phyloP scores from a whole-genome alignment of 2,888 invertebrate species.

The Lasiommata megera region DNA sequence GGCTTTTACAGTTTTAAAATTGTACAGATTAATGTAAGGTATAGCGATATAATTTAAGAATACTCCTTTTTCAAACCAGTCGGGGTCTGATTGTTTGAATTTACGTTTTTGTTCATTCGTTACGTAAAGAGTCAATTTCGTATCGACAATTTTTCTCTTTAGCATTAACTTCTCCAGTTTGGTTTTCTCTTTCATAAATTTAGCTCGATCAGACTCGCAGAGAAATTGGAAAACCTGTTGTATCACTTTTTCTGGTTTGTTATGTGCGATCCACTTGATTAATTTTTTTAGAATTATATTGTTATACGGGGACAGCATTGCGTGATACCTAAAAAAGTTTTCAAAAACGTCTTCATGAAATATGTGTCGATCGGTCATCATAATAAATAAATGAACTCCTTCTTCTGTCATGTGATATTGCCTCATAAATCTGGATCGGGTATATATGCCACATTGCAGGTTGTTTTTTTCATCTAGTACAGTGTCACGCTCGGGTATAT shows the following conservation, averaged over 20 bases:
- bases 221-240: constrained; percentile 6
- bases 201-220: constrained; percentile 2
- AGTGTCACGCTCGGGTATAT: constrained; percentile 38
- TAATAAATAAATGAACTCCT: constrained; percentile 34
- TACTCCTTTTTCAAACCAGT: constrained; percentile 43
- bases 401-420: constrained; percentile 3
- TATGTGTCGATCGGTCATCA: constrained; percentile 37
- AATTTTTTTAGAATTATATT: background rate
- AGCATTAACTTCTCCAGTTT: constrained; percentile 3
- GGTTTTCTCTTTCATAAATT: constrained; percentile 2
- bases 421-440: constrained; percentile 18
- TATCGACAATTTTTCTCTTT: background rate
- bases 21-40: constrained; percentile 35
- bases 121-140: constrained; percentile 7
- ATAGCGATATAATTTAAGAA: constrained; percentile 32
- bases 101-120: constrained; percentile 24
- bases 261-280: constrained; percentile 9
- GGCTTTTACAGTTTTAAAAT: constrained; percentile 23
- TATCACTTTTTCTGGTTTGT: background rate
- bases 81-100: constrained; percentile 31
- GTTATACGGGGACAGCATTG: background rate
- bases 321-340: background rate
- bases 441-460: background rate
- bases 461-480: constrained; percentile 27
- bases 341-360: constrained; percentile 37